A percentile compares a stretch with the other conserved stretches of the same genome.
Evolutionary conservation across 2,888 invertebrate genomes (phyloP).

Genomic region (Amaurobius ferox): DNA sequence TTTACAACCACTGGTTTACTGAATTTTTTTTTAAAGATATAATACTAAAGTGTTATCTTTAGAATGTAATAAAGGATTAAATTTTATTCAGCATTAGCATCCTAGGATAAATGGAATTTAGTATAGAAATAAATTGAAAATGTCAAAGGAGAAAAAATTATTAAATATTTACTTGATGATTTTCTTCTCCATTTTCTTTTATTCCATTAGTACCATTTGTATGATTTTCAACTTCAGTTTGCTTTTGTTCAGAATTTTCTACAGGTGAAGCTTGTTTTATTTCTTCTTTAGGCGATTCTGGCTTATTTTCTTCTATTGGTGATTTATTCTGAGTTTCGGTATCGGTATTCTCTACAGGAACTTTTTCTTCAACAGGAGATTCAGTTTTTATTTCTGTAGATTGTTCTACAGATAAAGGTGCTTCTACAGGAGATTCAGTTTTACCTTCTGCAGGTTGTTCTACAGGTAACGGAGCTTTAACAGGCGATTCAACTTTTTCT

Average conservation of each 20-base stretch:
- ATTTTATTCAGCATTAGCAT: too few relatives aligned
- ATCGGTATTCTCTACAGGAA: neutral
- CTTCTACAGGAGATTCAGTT: slow-evolving; percentile 9
- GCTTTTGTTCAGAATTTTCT: neutral
- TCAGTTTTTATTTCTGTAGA: neutral
- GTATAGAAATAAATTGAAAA: too few relatives aligned
- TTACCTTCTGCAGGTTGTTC: too few relatives aligned
- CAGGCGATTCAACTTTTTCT: slow-evolving; percentile 19
- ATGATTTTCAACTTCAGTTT: neutral
- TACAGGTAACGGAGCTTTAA: slow-evolving; percentile 1
- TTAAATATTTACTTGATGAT: neutral
- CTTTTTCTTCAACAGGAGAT: neutral
- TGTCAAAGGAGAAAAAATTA: neutral
- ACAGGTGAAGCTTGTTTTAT: neutral
- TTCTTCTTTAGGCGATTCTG: slow-evolving; percentile 9
- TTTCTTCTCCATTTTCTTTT: slow-evolving; percentile 4
- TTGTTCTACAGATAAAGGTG: slow-evolving; percentile 24
- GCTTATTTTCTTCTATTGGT: slow-evolving; percentile 21
- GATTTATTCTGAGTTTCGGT: neutral
- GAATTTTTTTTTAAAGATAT: too few relatives aligned
- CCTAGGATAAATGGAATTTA: too few relatives aligned
- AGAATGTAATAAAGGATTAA: too few relatives aligned
- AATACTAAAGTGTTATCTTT: too few relatives aligned
- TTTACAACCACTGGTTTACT: too few relatives aligned
- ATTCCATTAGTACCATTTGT: slow-evolving; percentile 15